A percentile compares a stretch with the other conserved stretches of the same genome.
These are phyloP conservation scores for Triops cancriformis DNA, from an alignment of 1,140 invertebrate genomes.

Conservation along the genomic window DNA sequence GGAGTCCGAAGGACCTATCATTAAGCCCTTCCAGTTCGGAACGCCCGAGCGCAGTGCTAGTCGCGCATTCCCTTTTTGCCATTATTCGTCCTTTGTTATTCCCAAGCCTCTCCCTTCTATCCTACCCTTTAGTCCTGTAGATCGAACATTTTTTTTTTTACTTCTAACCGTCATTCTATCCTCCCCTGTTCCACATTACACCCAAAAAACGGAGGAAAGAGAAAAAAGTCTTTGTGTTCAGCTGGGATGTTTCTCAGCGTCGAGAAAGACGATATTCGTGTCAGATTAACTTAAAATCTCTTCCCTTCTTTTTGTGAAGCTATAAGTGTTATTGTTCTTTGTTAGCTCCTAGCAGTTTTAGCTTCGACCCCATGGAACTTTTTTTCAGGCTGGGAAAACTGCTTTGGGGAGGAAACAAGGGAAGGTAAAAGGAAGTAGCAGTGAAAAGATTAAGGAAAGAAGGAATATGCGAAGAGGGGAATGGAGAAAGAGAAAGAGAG, in stretches of 20 bases:
- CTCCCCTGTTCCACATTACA: neutral
- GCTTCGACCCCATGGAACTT: neutral
- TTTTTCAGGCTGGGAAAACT: neutral
- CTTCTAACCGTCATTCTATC: neutral
- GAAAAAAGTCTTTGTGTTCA: neutral
- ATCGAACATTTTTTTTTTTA: neutral
- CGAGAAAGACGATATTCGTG: neutral
- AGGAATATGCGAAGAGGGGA: neutral
- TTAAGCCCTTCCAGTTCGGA: neutral
- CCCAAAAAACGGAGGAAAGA: neutral
- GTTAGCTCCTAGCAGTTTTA: neutral
- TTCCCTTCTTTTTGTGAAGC: neutral
- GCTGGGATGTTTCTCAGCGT: neutral
- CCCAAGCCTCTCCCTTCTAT: neutral
- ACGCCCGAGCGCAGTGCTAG: neutral
- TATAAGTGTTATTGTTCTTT: neutral
- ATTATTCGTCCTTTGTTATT: conserved; percentile 1
- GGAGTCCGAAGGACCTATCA: neutral
- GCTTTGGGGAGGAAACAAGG: neutral
- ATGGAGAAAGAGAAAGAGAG: neutral
- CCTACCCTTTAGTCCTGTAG: neutral
- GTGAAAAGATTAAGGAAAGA: neutral
- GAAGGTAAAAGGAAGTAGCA: neutral
- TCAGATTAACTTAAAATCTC: conserved; percentile 2
- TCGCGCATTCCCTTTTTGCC: neutral